Evolutionary conservation across 2,888 invertebrate genomes (phyloP).

Genomic region (Ectemnius lituratus): DNA sequence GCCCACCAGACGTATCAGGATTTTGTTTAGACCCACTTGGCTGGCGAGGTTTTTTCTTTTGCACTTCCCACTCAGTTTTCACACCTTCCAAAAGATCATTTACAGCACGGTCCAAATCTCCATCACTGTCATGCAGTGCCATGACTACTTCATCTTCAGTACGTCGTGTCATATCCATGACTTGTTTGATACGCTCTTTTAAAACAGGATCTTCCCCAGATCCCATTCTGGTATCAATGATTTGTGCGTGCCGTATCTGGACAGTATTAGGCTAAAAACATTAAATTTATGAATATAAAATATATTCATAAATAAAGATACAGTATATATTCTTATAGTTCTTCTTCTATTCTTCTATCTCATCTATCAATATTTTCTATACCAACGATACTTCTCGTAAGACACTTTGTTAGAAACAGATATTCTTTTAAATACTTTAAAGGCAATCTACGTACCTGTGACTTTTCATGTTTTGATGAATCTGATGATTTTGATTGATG

Average conservation of each 20-base stretch:
- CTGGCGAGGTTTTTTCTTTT: conserved; percentile 91
- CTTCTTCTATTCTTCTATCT: no score
- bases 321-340: neutral
- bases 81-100: conserved; percentile 88
- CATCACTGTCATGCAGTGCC: conserved; percentile 95
- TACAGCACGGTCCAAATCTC: conserved; percentile 91
- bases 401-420: neutral
- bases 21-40: conserved; percentile 79
- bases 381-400: no score
- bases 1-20: conserved; percentile 76
- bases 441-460: conserved; percentile 66
- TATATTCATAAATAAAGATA: neutral
- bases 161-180: conserved; percentile 94
- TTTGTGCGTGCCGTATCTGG: conserved; percentile 91
- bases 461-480: conserved; percentile 73
- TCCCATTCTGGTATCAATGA: conserved; percentile 85
- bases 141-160: conserved; percentile 94
- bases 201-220: conserved; percentile 82
- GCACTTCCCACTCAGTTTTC: conserved; percentile 92
- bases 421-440: neutral
- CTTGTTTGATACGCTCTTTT: conserved; percentile 86
- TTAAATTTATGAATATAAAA: conserved; percentile 29
- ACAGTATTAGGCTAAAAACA: conserved; percentile 77
- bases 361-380: no score
- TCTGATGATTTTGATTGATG: conserved; percentile 74